Evolutionary conservation across 2,113 vertebrate species (phyloP), one percentile per base, ranked within the genome.

Genomic region (Electrona antarctica): DNA sequence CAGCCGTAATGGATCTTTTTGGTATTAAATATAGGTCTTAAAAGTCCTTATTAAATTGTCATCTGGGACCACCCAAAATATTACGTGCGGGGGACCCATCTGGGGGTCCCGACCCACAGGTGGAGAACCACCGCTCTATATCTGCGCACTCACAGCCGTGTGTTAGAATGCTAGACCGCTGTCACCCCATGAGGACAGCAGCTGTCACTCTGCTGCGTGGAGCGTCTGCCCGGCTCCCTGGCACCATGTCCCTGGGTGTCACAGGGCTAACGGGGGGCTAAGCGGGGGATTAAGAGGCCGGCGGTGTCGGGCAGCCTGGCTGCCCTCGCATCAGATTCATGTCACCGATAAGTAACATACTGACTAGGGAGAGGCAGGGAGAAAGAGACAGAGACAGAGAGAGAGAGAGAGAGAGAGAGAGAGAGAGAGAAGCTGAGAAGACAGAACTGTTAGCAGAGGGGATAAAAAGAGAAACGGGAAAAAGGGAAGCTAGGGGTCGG

Each of bases 341-440:
- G 78, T 87, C 86, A 88, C 71, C 83, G 59, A 73, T 84, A 79
- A 80, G 71, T 13, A 55, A 77, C 48, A 48, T 12, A 4, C 29
- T 7, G 28, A 21, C 21, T 12, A 7, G 9, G n/a, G 10, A 46
- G 11, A 45, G 8, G 21, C 1, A 41, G 33, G 3, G 8, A 61
- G 11, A 61, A 10, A n/a, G 29, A 67, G 8, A 60, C 33, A 48
- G n/a, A 13, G 61, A 45, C 33, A 61, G 12, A 15, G 50, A 13
- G 0, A 8, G 15, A 33, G 58, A 59, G 62, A 62, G 63, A 65
- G 57, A 60, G 14, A 66, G 48, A 50, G 2, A 54, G 7, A 59
- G 11, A 45, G 47, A 11, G 14, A 46, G 47, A 21, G 21, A 21
- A 21, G 21, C 21, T 21, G 21, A 21, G 21, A 21, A 21, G 21